Evolutionary conservation across 2,797 vertebrate species (phyloP), one percentile per base, ranked within the genome.

Genomic region (Megaceryle alcyon): DNA sequence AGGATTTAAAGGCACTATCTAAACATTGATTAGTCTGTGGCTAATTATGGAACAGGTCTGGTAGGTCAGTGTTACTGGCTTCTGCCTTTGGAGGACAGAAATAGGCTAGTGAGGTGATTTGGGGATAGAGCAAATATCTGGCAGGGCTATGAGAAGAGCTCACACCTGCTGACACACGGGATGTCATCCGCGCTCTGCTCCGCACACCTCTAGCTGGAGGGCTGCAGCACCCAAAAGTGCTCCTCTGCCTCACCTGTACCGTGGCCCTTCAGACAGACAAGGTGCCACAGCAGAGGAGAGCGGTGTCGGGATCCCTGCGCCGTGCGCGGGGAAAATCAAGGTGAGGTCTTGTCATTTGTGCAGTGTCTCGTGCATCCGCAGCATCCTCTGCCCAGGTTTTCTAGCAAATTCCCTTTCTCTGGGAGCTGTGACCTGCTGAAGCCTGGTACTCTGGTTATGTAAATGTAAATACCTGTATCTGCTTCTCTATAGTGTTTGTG

Each of bases 281-380:
- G 20, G 31, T 41, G 63, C 25, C 66, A 22, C 23, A 18, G 53
- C n/a, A 33, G 28, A 61, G 86, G 64, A 22, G 6, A 39, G 69
- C 53, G 46, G 28, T 1, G 2, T 3, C 1, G 3, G 49, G 46
- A 29, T 46, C 41, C 49, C 49, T 14, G 59, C 1, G 21, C 76
- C 28, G 12, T 39, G 75, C 33, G 3, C 0, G 2, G 61, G 31
- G 25, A 72, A 35, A 21, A 39, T 23, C 15, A 5, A 4, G 48
- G 21, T 9, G 37, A 9, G 44, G 31, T 63, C 18, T 28, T 15
- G 77, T 9, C 29, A 3, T 46, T 19, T 28, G 20, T 17, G 35
- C 19, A 6, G 26, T 3, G 44, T 6, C 43, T 39, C 14, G 41
- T 0, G 0, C 17, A 0, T 2, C 11, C 56, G 18, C 41, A 70